phyloP scores from a whole-genome alignment of 2,797 vertebrate species.

The Epinephelus malabaricus region DNA sequence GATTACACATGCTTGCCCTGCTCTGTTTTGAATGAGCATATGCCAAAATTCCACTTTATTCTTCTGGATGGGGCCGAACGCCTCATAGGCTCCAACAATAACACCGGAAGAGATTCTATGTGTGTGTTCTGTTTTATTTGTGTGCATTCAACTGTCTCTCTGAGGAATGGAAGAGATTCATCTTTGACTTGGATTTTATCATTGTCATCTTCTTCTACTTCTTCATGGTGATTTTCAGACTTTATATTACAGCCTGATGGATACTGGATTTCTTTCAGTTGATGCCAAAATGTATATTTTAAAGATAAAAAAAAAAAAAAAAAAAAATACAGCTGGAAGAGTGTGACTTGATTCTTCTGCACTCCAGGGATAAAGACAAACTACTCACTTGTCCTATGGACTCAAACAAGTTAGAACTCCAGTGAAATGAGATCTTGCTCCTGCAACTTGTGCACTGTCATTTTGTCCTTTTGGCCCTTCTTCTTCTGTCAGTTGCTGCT shows the following conservation, averaged over 20 bases:
- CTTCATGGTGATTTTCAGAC: slow-evolving; percentile 5
- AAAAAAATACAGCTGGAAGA: no score
- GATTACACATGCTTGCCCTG: slow-evolving; percentile 67
- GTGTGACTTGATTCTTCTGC: no score
- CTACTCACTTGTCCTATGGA: no score
- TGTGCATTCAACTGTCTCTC: slow-evolving; percentile 1
- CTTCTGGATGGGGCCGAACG: slow-evolving; percentile 29
- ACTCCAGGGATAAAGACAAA: no score
- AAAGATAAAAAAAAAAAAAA: no score
- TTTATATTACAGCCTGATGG: not conserved
- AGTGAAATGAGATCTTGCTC: no score
- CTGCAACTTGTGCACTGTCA: no score
- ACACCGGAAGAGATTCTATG: slow-evolving; percentile 38
- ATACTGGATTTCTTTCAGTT: not conserved
- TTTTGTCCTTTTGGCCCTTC: no score
- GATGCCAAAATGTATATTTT: no score
- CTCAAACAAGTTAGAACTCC: no score
- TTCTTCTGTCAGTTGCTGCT: no score
- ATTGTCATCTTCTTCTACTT: not conserved
- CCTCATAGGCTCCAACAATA: slow-evolving; percentile 67
- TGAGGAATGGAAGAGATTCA: not conserved
- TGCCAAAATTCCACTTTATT: slow-evolving; percentile 70
- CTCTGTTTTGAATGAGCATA: slow-evolving; percentile 72
- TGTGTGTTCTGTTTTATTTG: slow-evolving; percentile 37
- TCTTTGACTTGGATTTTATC: slow-evolving; percentile 13